Evolutionary conservation across 2,888 invertebrate species (phyloP).

Genomic region (Amorpha juglandis): DNA sequence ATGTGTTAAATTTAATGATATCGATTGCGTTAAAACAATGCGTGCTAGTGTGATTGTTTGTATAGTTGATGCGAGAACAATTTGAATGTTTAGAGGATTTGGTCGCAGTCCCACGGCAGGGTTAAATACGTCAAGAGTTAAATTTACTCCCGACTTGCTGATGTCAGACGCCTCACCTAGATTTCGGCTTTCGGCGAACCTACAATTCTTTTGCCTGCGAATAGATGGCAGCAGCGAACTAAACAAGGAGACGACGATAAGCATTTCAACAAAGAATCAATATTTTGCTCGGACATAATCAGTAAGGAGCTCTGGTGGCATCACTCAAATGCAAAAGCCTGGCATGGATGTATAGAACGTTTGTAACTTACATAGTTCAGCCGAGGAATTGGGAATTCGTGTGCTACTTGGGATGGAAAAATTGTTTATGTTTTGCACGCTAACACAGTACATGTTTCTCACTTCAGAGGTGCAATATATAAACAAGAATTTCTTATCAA

Average conservation of each 20-base stretch:
- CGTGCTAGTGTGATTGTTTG: conserved; percentile 51
- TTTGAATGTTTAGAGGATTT: conserved; percentile 61
- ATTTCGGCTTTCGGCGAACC: conserved; percentile 65
- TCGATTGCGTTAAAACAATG: conserved; percentile 47
- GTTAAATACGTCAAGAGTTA: conserved; percentile 79
- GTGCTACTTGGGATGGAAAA: not conserved
- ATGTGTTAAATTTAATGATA: conserved; percentile 48
- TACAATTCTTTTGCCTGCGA: conserved; percentile 62
- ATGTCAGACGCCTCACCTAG: conserved; percentile 83
- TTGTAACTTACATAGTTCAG: conserved; percentile 6
- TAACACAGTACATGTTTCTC: conserved; percentile 12
- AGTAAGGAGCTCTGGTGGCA: not conserved
- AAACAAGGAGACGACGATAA: conserved; percentile 51
- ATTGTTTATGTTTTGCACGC: conserved; percentile 16
- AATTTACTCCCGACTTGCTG: conserved; percentile 77
- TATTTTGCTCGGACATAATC: not conserved
- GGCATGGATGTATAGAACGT: not conserved
- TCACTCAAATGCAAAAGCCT: not conserved
- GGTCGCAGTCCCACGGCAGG: conserved; percentile 52
- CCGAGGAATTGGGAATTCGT: conserved; percentile 2
- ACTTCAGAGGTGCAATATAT: conserved; percentile 1
- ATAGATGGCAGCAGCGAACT: conserved; percentile 72
- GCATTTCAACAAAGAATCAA: conserved; percentile 22
- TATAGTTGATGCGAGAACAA: conserved; percentile 57
- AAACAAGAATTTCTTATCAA: conserved; percentile 8